Conservation (phyloP, 2,113 vertebrate genomes). For the Cyphomyrus discorhynchus region DNA sequence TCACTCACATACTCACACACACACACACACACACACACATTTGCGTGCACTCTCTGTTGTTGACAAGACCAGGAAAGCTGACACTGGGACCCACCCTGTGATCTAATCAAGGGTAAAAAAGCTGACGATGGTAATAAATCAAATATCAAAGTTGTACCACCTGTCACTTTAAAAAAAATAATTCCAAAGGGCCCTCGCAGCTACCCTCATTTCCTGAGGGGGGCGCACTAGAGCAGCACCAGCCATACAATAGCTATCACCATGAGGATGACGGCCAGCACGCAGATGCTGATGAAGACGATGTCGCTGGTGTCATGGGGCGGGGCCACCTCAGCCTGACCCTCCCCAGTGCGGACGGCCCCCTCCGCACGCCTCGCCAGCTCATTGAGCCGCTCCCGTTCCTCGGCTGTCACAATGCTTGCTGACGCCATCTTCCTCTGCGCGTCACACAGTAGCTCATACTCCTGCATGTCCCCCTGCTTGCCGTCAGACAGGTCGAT, state of each 20-base stretch:
- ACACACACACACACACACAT: background rate
- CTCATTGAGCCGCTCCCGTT: constrained; percentile 60
- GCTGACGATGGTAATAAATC: background rate
- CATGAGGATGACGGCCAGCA: constrained; percentile 91
- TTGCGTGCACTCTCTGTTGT: background rate
- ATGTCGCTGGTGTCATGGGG: constrained; percentile 86
- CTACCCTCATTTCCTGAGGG: background rate
- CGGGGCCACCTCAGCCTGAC: constrained; percentile 28
- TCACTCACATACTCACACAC: background rate
- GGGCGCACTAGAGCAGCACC: constrained; percentile 69
- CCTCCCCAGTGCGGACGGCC: constrained; percentile 41
- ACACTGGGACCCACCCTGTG: background rate
- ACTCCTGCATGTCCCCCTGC: constrained; percentile 74
- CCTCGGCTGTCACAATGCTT: constrained; percentile 67
- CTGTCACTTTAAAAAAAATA: background rate
- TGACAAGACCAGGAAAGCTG: background rate
- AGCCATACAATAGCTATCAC: constrained; percentile 84
- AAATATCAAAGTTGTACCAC: background rate
- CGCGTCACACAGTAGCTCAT: constrained; percentile 83
- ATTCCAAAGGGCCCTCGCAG: background rate
- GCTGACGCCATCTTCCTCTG: constrained; percentile 77
- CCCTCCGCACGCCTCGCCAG: constrained; percentile 62
- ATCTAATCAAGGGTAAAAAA: background rate
- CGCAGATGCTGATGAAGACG: constrained; percentile 90
- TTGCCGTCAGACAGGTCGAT: constrained; percentile 73